phyloP scores from a whole-genome alignment of 2,797 vertebrate species.

The Oceanodroma leucorhoa region DNA sequence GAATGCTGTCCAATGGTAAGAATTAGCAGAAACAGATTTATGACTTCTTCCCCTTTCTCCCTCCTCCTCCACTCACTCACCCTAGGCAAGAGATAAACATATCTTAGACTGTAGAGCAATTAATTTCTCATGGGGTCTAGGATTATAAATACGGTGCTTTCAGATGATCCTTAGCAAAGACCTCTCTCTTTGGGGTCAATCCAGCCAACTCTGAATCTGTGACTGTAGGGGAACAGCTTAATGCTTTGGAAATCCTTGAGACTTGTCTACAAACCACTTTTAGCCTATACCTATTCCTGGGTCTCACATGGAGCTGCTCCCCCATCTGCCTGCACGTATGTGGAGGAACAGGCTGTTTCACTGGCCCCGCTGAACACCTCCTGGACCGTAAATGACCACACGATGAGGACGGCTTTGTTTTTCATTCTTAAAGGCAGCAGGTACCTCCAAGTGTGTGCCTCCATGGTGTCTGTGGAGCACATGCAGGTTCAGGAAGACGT shows the following conservation, averaged over 20 bases:
- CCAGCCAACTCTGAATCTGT: background rate
- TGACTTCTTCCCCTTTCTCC: background rate
- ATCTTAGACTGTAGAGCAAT: background rate
- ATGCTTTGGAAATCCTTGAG: background rate
- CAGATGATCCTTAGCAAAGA: background rate
- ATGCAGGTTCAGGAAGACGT: background rate
- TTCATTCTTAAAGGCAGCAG: background rate
- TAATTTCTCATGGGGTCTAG: background rate
- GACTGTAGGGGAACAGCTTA: background rate
- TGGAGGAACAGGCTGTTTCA: background rate
- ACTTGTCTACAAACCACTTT: background rate
- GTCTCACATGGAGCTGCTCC: background rate
- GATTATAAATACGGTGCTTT: background rate
- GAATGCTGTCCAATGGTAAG: background rate
- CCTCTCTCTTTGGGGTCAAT: background rate
- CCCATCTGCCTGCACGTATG: background rate
- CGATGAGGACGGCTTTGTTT: background rate
- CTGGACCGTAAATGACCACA: background rate
- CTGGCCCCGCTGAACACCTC: background rate
- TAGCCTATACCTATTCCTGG: background rate
- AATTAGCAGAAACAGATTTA: background rate
- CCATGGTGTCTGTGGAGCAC: accelerated
- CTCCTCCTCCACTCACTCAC: background rate
- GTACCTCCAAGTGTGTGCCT: background rate
- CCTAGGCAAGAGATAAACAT: background rate